Evolutionary conservation across 1,140 invertebrate genomes (phyloP).

Genomic region (Drosophila eugracilis): DNA sequence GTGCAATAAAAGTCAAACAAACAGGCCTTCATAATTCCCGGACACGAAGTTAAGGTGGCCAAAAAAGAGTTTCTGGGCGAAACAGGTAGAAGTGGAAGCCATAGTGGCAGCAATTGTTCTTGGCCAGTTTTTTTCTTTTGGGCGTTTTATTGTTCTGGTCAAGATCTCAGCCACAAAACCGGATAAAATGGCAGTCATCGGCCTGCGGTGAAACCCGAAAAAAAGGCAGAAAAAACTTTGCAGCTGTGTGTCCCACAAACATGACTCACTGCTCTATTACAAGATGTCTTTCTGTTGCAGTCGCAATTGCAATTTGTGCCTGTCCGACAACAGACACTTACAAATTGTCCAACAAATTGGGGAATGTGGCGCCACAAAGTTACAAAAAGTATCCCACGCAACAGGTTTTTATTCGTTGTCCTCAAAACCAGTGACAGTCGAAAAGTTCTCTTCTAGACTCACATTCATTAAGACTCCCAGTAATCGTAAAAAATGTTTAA

Average conservation of each 20-base stretch:
- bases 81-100: slow-evolving; percentile 19
- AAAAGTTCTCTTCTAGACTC: slow-evolving; percentile 46
- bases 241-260: slow-evolving; percentile 32
- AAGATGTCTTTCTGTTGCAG: slow-evolving; percentile 8
- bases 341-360: slow-evolving; percentile 58
- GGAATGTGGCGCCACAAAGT: slow-evolving; percentile 25
- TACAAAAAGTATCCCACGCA: slow-evolving; percentile 69
- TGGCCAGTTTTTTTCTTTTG: slow-evolving; percentile 3
- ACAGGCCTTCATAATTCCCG: slow-evolving; percentile 21
- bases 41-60: slow-evolving; percentile 3
- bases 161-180: slow-evolving; percentile 32
- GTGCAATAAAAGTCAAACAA: slow-evolving; percentile 62
- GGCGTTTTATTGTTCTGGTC: slow-evolving; percentile 50
- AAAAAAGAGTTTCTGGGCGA: slow-evolving; percentile 5
- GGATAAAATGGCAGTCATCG: slow-evolving; percentile 15
- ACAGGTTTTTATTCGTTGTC: slow-evolving; percentile 62
- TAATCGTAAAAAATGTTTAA: slow-evolving; percentile 68
- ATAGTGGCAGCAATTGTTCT: slow-evolving; percentile 32
- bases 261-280: slow-evolving; percentile 33
- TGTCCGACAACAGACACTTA: slow-evolving; percentile 35
- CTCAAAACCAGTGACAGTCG: slow-evolving; percentile 14
- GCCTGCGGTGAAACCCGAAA: slow-evolving; percentile 15
- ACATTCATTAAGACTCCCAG: slow-evolving; percentile 27
- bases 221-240: slow-evolving; percentile 10
- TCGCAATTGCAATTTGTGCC: slow-evolving; percentile 27